phyloP scores from a whole-genome alignment of 2,797 vertebrate genomes.

The Fratercula arctica region DNA sequence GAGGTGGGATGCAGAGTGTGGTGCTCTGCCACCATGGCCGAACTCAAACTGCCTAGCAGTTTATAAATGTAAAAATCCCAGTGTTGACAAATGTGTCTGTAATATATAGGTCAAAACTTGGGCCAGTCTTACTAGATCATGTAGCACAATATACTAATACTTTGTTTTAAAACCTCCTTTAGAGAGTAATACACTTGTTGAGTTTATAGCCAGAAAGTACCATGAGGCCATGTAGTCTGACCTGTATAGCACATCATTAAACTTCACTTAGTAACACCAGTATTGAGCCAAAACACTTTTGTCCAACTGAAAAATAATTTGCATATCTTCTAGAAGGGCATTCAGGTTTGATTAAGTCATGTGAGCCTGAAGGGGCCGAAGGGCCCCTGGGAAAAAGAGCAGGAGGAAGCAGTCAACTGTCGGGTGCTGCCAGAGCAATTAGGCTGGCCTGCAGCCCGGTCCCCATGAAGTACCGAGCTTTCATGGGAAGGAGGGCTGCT shows the following conservation, averaged over 20 bases:
- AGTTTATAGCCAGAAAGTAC: conserved; percentile 21
- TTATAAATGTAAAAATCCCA: background rate
- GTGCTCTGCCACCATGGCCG: accelerated
- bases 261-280: conserved; percentile 60
- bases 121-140: background rate
- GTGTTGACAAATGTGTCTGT: background rate
- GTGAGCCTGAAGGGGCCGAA: conserved; percentile 47
- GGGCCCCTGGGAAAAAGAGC: conserved; percentile 67
- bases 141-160: background rate
- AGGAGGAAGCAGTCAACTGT: conserved; percentile 49
- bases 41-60: background rate
- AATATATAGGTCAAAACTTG: background rate
- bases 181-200: background rate
- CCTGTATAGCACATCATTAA: conserved; percentile 64
- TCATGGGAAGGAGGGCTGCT: conserved; percentile 3
- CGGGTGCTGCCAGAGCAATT: conserved; percentile 61
- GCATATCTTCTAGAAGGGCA: conserved; percentile 66
- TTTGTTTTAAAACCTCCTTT: conserved; percentile 5
- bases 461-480: background rate
- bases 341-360: conserved; percentile 66
- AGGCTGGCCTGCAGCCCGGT: conserved; percentile 59
- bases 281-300: conserved; percentile 57
- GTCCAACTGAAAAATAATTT: conserved; percentile 61
- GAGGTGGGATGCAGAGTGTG: background rate
- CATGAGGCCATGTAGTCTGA: conserved; percentile 20